Evolutionary conservation across 2,797 vertebrate species (phyloP), one percentile per base, ranked within the genome.

Genomic region (Lepus townsendii): DNA sequence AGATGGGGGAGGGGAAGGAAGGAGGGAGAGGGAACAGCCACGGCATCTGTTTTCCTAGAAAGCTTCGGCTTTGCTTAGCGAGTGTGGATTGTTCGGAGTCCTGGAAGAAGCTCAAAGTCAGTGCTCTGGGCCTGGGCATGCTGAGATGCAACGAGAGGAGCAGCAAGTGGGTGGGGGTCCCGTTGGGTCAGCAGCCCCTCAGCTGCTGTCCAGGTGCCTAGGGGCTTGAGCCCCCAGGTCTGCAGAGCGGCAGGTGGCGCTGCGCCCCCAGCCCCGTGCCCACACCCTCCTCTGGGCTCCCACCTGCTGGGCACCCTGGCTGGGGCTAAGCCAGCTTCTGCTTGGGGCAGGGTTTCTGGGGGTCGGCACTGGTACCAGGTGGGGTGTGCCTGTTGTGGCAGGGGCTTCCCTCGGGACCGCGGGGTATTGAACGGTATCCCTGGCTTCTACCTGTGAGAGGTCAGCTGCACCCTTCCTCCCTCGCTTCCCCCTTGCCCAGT

Each of bases 51-150:
- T 89, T 95, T 88, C 87, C 47, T 80, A 86, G 85, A 68, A 93
- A 80, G 71, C 83, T 60, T 92, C 66, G 68, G 69, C 72, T 95
- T 94, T 62, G 88, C 63, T 88, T 38, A 72, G 75, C 60, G 50
- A 83, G 65, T 16, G 1, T 14, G 42, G 88, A 22, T 72, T 84
- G 65, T 42, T 12, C 76, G 38, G 72, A 30, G 60, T 75, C 62
- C 79, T 8, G 47, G 76, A 66, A 80, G 79, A 72, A 27, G 30
- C 63, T 69, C 71, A 16, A 2, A 63, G 78, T 50, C 14, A 73
- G 77, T 0, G 1, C 66, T 42, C 47, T 0, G 0, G 10, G 38
- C 60, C 83, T 52, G 16, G 16, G 57, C 8, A 62, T 12, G 22
- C 42, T 54, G 24, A n/a, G 26, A 26, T 30, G 35, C 26, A 77